phyloP scores from a whole-genome alignment of 1,140 invertebrate species.

The Scaptodrosophila lebanonensis region DNA sequence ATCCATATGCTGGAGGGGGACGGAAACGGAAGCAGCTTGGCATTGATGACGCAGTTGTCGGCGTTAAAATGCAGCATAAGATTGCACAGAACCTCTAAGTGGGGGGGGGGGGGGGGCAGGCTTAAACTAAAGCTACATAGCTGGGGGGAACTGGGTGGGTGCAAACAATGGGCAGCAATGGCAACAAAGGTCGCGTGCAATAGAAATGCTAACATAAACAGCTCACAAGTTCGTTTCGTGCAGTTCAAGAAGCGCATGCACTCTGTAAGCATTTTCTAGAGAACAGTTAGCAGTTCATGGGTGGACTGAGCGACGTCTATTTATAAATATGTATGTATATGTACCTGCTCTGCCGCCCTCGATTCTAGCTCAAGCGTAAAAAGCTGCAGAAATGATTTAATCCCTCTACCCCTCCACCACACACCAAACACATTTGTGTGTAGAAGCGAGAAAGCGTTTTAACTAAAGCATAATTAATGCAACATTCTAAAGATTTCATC shows the following conservation, averaged over 20 bases:
- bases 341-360: neutral
- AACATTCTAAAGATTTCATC: too few relatives aligned
- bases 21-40: conserved; percentile 7
- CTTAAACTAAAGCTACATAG: conserved; percentile 13
- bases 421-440: too few relatives aligned
- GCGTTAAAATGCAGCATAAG: conserved; percentile 9
- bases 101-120: neutral
- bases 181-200: conserved; percentile 36
- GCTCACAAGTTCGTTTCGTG: neutral
- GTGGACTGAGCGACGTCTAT: conserved; percentile 13
- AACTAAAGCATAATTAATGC: too few relatives aligned
- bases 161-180: neutral
- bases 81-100: neutral
- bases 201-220: neutral
- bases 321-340: conserved; percentile 20
- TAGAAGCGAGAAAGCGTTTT: too few relatives aligned
- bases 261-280: conserved; percentile 37
- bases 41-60: conserved; percentile 20
- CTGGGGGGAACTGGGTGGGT: neutral
- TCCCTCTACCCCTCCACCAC: too few relatives aligned
- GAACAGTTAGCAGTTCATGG: conserved; percentile 2
- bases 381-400: neutral
- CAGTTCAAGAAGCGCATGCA: conserved; percentile 18
- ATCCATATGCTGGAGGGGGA: conserved; percentile 14
- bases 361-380: conserved; percentile 1